Conservation (phyloP, 2,797 vertebrate genomes). For the Galaxias olidus region DNA sequence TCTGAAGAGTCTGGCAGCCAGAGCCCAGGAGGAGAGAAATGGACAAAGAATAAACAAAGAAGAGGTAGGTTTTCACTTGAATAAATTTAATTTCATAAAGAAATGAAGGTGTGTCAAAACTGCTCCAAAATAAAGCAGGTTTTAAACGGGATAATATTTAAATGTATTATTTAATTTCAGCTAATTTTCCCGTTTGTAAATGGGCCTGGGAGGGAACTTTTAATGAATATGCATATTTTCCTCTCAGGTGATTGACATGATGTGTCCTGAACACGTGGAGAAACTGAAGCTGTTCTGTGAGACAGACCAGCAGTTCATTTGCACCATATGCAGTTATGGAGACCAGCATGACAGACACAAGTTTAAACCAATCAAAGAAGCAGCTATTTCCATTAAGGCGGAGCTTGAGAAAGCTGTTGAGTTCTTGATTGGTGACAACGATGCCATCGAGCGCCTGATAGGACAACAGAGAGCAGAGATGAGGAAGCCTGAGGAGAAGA, state of each 20-base stretch:
- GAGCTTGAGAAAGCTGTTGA: constrained; percentile 32
- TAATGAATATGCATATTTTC: neutral
- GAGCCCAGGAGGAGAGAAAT: constrained; percentile 33
- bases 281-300: constrained; percentile 68
- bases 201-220: neutral
- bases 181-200: neutral
- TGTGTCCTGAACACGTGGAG: constrained; percentile 65
- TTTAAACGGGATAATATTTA: too few species aligned
- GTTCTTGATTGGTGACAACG: constrained; percentile 40
- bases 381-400: constrained; percentile 44
- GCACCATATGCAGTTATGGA: constrained; percentile 58
- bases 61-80: neutral
- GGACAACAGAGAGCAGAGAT: constrained; percentile 50
- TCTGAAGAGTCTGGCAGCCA: constrained; percentile 50
- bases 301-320: constrained; percentile 62
- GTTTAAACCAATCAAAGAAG: constrained; percentile 62
- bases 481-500: constrained; percentile 41
- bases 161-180: neutral
- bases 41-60: neutral
- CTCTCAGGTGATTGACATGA: constrained; percentile 10
- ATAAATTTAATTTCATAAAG: neutral
- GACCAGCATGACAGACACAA: constrained; percentile 58
- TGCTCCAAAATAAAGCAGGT: too few species aligned
- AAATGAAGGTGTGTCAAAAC: too few species aligned
- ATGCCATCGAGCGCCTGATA: constrained; percentile 25